phyloP scores from a whole-genome alignment of 1,140 invertebrate genomes.

The Drosophila bocki region DNA sequence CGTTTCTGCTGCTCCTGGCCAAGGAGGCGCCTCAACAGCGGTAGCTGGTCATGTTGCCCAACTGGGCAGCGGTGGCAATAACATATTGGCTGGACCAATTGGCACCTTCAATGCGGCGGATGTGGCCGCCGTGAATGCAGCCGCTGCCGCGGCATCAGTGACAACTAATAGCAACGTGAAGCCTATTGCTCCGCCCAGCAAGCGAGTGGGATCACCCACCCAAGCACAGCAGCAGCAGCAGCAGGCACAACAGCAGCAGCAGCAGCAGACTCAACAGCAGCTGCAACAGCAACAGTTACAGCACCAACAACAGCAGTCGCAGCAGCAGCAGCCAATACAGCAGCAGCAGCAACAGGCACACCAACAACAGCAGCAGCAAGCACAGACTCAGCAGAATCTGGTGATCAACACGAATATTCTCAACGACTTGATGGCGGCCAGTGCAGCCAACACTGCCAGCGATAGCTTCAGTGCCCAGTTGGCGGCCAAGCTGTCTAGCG shows the following conservation, averaged over 20 bases:
- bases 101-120: conserved; percentile 84
- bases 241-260: conserved; percentile 20
- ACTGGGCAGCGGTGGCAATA: conserved; percentile 82
- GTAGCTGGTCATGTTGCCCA: conserved; percentile 79
- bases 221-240: conserved; percentile 37
- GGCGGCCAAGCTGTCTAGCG: conserved; percentile 85
- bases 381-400: conserved; percentile 54
- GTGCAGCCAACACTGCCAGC: conserved; percentile 21
- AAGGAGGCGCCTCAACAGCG: conserved; percentile 11
- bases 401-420: conserved; percentile 70
- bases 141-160: conserved; percentile 47
- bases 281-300: conserved; percentile 26
- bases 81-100: conserved; percentile 82
- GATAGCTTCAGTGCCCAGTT: conserved; percentile 71
- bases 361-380: conserved; percentile 20
- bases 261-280: conserved; percentile 11
- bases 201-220: conserved; percentile 49
- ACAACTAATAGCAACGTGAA: conserved; percentile 38
- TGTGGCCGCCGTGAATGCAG: conserved; percentile 76
- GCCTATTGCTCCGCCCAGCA: conserved; percentile 75
- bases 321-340: conserved; percentile 21
- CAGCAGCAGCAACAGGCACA: conserved; percentile 28
- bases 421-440: conserved; percentile 52
- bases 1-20: conserved; percentile 45
- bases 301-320: conserved; percentile 36